A percentile compares a stretch with the other conserved stretches of the same genome.
These are phyloP conservation scores for Cryptocephalus primarius DNA, from an alignment of 2,888 invertebrate species.

Conservation along the genomic window DNA sequence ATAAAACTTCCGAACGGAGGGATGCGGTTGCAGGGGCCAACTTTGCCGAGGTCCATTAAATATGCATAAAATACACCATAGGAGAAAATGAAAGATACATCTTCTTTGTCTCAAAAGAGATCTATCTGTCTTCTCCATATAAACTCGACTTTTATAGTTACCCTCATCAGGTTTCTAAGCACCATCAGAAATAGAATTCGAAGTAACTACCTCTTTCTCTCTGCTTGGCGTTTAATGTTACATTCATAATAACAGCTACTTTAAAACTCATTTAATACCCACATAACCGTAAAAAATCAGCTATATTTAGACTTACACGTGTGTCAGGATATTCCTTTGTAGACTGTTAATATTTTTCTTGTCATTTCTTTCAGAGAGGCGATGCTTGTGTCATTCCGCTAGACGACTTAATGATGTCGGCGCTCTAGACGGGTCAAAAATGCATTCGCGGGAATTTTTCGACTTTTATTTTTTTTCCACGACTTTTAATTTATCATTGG, in stretches of 20 bases:
- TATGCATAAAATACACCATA: no score
- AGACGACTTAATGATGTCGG: slow-evolving; percentile 3
- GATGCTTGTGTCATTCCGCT: slow-evolving; percentile 2
- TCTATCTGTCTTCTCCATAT: no score
- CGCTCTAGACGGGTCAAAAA: slow-evolving; percentile 5
- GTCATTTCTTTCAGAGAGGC: background rate
- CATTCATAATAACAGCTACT: background rate
- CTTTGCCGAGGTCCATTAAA: no score
- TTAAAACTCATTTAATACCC: slow-evolving; percentile 1
- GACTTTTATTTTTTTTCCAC: no score
- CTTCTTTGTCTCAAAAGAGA: no score
- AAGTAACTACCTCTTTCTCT: background rate
- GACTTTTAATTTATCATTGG: no score
- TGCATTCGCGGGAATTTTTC: background rate
- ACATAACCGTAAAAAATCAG: background rate
- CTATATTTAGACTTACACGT: slow-evolving; percentile 5
- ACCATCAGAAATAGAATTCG: background rate
- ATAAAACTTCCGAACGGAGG: no score
- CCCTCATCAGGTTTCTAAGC: no score
- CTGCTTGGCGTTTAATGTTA: background rate
- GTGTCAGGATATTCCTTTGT: slow-evolving; percentile 2
- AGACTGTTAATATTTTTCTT: slow-evolving; percentile 3
- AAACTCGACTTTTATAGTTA: no score
- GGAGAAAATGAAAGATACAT: no score
- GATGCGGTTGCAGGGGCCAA: no score